Base-by-base conservation (phyloP, 2,888 invertebrate genomes). In the Conops quadrifasciatus region DNA sequence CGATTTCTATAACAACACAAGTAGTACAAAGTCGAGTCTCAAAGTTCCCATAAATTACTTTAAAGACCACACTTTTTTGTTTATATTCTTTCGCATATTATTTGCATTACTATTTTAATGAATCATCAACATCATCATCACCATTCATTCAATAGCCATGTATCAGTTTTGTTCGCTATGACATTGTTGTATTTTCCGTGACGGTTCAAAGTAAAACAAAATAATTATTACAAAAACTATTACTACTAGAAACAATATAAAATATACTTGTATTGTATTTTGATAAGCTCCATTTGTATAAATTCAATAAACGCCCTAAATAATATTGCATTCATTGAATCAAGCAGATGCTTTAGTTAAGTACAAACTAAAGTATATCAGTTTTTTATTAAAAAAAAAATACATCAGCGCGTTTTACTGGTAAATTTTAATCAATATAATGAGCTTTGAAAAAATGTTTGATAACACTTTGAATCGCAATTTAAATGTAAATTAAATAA, bases 81-180 rank as follows among this genome's bases (percentile, higher is more conserved):
- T 15, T 43, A 11, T 45, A 24, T 16, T 67, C 53, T 66, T 62
- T 19, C 16, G 56, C 49, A 47, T 58, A 62, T 69, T 71, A 67
- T 67, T 58, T 64, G 49, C 58, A 36, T 49, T 67, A 71, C 68
- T 67, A 67, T 51, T 47, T 59, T 58, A 64, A 53, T 30, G 26
- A 51, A 47, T 19, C 43, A 63, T 30, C 28, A n/a, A 15, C n/a
- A n/a, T n/a, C n/a, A n/a, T n/a, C n/a, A n/a, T n/a, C n/a, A n/a
- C n/a, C n/a, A n/a, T n/a, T n/a, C n/a, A 30, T 16, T 60, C 60
- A 9, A 49, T 58, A 24, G 36, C 36, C 36, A 7, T 58, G 58
- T 24, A 24, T 58, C 24, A 28, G 21, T 58, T 58, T 15, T 15
- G 36, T 36, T 36, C 11, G 58, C 28, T 49, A 13, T 36, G 36